Conservation (phyloP, 2,113 vertebrate genomes). For the Pycnonotus jocosus region DNA sequence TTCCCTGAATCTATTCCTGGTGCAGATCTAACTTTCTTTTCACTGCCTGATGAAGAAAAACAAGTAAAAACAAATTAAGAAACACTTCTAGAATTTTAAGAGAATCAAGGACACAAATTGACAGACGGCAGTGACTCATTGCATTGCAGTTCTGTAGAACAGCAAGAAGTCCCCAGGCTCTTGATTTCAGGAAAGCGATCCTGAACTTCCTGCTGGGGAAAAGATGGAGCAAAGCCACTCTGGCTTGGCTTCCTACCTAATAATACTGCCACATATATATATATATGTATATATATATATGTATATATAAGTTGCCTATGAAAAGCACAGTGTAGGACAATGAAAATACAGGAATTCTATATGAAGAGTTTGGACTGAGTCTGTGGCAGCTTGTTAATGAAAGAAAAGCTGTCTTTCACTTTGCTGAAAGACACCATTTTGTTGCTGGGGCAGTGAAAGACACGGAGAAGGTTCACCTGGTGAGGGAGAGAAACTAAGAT, state of each 20-base stretch:
- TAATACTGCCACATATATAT: background rate
- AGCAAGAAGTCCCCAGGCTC: background rate
- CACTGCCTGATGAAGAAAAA: conserved; percentile 43
- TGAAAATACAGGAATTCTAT: background rate
- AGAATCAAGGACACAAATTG: background rate
- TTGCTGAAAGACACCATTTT: background rate
- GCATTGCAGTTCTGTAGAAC: background rate
- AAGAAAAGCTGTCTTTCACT: background rate
- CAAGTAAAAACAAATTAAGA: conserved; percentile 50
- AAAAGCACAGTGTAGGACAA: background rate
- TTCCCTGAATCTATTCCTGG: conserved; percentile 38
- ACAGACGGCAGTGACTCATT: background rate
- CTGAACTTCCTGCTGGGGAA: background rate
- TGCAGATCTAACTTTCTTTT: conserved; percentile 17
- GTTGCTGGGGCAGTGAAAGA: background rate
- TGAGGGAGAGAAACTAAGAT: background rate
- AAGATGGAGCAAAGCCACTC: background rate
- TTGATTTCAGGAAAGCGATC: background rate
- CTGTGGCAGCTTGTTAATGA: background rate
- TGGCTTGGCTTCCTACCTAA: background rate
- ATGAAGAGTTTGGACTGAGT: background rate
- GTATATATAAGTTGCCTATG: background rate
- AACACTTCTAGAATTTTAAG: conserved; percentile 15
- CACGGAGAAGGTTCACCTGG: background rate
- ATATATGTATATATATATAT: too few relatives aligned